Base-by-base conservation (phyloP, 1,140 invertebrate species). In the Eupristina koningsbergeri region DNA sequence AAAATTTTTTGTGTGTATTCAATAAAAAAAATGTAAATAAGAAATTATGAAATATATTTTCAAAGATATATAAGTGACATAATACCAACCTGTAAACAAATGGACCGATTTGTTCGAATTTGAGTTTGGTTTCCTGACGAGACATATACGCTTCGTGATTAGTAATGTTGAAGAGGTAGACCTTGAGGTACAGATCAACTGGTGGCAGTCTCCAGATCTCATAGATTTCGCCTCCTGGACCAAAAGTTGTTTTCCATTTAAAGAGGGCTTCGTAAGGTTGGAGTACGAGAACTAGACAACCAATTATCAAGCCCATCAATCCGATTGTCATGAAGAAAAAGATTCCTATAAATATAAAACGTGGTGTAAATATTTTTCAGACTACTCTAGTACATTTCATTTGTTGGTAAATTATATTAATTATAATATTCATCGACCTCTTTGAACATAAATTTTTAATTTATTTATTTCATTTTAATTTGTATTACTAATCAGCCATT, bases 161-260 rank as follows among this genome's bases (percentile, higher is more conserved):
- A 9, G 96, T 98, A 0, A 98, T 92, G 89, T 98, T 97, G 90
- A 98, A 98, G 5, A 99, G 93, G 88, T 96, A 98, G 3, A 98
- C 95, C 89, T 96, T 96, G 47, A 97, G 92, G 87, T 96, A 97
- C 0, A 98, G 93, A 75, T 97, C 95, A 8, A 98, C 95, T 45
- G 96, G 96, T 3, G 97, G 96, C 85, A 95, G 94, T 76, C 95
- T 92, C 97, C 98, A 98, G 86, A 97, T 93, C 82, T 97, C 95
- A 90, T 96, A 98, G 31, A 96, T 95, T 89, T 97, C 96, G 2
- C 96, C 95, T 13, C 95, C 95, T 61, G 96, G 94, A 63, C 91
- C 90, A 84, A 97, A 94, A 19, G 93, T 90, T 6, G 95, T 91
- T 94, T 97, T 97, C 95, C 97, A 92, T 61, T 93, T 94, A 87